These are phyloP conservation scores for Chlorops oryzae DNA, from an alignment of 1,140 invertebrate species.

Conservation along the genomic window DNA sequence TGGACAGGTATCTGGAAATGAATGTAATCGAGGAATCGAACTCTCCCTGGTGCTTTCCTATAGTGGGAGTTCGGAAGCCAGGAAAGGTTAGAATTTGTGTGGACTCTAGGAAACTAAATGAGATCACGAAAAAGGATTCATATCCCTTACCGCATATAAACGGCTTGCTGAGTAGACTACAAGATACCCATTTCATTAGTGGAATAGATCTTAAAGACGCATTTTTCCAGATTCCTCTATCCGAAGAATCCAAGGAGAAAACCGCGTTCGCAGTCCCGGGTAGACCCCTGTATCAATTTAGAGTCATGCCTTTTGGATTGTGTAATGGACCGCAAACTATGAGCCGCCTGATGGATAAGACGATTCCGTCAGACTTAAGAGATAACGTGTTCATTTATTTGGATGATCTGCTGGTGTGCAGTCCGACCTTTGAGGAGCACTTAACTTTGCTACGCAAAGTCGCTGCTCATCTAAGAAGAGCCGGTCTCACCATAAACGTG, in stretches of 20 bases:
- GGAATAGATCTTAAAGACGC: not conserved
- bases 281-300: too few species aligned
- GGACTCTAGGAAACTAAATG: constrained; percentile 27
- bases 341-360: constrained; percentile 14
- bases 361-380: constrained; percentile 17
- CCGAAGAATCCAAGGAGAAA: too few species aligned
- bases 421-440: constrained; percentile 42
- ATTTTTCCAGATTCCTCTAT: not conserved
- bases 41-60: constrained; percentile 24
- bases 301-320: constrained; percentile 11
- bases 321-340: not conserved
- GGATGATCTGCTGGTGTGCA: constrained; percentile 50
- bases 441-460: constrained; percentile 36
- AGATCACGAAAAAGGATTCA: constrained; percentile 26
- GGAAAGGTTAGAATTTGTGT: constrained; percentile 24
- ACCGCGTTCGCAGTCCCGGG: too few species aligned
- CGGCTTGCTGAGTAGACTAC: not conserved
- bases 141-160: not conserved
- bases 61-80: constrained; percentile 26
- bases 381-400: constrained; percentile 33
- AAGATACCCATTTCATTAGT: not conserved
- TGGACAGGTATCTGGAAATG: constrained; percentile 21
- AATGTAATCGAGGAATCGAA: constrained; percentile 18
- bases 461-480: constrained; percentile 31
- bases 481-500: constrained; percentile 48